phyloP scores from a whole-genome alignment of 1,140 invertebrate species.

The Adoxophyes honmai region DNA sequence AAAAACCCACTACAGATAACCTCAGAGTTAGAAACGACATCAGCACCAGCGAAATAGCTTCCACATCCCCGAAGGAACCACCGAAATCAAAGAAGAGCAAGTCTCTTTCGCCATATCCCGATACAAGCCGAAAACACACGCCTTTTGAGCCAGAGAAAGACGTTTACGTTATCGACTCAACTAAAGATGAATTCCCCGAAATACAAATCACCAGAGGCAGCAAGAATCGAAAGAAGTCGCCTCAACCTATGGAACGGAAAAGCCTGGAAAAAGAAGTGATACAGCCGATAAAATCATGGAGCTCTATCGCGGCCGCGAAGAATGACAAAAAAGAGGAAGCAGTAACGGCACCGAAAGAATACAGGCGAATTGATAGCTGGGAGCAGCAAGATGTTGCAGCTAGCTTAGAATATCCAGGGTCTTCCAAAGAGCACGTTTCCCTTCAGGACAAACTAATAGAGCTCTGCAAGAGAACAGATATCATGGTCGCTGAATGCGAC shows the following conservation, averaged over 20 bases:
- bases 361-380: conserved; percentile 18
- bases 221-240: conserved; percentile 54
- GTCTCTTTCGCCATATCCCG: conserved; percentile 46
- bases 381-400: neutral
- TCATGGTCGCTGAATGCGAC: conserved; percentile 71
- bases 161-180: conserved; percentile 63
- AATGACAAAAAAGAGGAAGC: conserved; percentile 39
- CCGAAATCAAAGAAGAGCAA: conserved; percentile 50
- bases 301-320: conserved; percentile 47
- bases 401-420: conserved; percentile 29
- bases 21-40: conserved; percentile 21
- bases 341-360: conserved; percentile 17
- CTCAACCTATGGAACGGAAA: conserved; percentile 41
- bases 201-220: conserved; percentile 64
- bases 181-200: conserved; percentile 63
- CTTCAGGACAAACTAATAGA: conserved; percentile 64
- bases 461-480: conserved; percentile 68
- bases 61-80: conserved; percentile 34
- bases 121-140: conserved; percentile 35
- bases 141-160: conserved; percentile 44
- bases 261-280: conserved; percentile 27
- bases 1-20: conserved; percentile 19
- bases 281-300: conserved; percentile 14
- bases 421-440: conserved; percentile 35
- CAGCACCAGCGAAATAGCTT: conserved; percentile 15